Percentiles rank a stretch among this genome's conserved stretches.
Evolutionary conservation across 1,140 invertebrate species (phyloP).

Genomic region (Cylas formicarius): DNA sequence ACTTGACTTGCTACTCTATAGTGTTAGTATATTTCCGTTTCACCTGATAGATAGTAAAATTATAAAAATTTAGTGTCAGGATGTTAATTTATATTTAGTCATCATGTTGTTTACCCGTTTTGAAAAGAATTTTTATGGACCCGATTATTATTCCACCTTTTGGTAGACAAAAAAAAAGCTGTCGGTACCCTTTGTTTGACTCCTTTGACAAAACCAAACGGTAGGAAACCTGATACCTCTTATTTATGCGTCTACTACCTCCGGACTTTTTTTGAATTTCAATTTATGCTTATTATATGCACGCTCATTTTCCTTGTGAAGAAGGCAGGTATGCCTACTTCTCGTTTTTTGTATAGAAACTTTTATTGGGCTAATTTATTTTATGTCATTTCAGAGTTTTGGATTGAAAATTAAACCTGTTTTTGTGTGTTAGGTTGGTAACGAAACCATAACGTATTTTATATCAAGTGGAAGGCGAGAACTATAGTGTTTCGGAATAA

Average conservation of each 20-base stretch:
- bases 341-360: no score
- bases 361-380: no score
- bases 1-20: not conserved
- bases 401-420: no score
- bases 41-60: not conserved
- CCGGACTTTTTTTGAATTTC: not conserved
- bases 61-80: not conserved
- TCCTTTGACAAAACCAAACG: not conserved
- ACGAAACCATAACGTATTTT: no score
- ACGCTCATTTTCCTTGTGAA: conserved; percentile 4
- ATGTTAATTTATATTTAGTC: not conserved
- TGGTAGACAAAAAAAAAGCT: not conserved
- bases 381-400: no score
- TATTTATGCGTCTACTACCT: conserved; percentile 2
- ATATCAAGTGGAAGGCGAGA: no score
- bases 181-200: conserved; percentile 4
- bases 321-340: no score
- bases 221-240: not conserved
- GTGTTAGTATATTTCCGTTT: not conserved
- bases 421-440: no score
- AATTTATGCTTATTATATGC: not conserved
- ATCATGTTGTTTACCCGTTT: not conserved
- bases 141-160: not conserved
- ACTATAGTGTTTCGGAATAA: no score
- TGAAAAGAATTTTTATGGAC: not conserved